A percentile compares a stretch with the other conserved stretches of the same genome.
phyloP scores from a whole-genome alignment of 2,888 invertebrate species.

The Tachina lurida region DNA sequence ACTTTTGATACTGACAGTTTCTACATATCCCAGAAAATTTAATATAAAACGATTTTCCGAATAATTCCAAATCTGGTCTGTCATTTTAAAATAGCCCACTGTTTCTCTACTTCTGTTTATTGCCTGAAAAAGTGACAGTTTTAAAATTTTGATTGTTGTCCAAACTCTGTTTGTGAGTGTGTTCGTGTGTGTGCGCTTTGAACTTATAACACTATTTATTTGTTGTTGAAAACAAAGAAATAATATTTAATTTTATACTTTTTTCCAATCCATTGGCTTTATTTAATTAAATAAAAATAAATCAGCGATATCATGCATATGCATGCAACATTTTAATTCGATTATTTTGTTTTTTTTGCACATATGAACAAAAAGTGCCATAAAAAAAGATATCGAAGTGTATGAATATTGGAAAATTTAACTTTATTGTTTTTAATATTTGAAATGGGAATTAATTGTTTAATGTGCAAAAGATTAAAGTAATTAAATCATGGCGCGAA shows the following conservation, averaged over 20 bases:
- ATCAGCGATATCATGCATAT: conserved; percentile 54
- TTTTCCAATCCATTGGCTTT: conserved; percentile 62
- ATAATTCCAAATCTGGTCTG: neutral
- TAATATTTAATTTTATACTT: conserved; percentile 34
- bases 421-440: conserved; percentile 44
- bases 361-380: neutral
- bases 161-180: neutral
- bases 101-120: neutral
- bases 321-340: conserved; percentile 51
- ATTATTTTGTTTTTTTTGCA: neutral
- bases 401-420: neutral
- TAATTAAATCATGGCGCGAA: conserved; percentile 3
- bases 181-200: neutral
- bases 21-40: too few relatives aligned
- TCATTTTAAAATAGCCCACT: neutral
- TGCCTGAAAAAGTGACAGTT: neutral
- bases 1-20: too few relatives aligned
- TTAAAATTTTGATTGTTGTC: neutral
- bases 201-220: conserved; percentile 43
- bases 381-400: conserved; percentile 10
- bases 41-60: too few relatives aligned
- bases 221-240: conserved; percentile 2
- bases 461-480: conserved; percentile 7
- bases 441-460: conserved; percentile 4
- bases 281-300: conserved; percentile 66